These are phyloP conservation scores for Eulemur rufifrons DNA, from an alignment of 2,113 vertebrate species.

Conservation along the genomic window DNA sequence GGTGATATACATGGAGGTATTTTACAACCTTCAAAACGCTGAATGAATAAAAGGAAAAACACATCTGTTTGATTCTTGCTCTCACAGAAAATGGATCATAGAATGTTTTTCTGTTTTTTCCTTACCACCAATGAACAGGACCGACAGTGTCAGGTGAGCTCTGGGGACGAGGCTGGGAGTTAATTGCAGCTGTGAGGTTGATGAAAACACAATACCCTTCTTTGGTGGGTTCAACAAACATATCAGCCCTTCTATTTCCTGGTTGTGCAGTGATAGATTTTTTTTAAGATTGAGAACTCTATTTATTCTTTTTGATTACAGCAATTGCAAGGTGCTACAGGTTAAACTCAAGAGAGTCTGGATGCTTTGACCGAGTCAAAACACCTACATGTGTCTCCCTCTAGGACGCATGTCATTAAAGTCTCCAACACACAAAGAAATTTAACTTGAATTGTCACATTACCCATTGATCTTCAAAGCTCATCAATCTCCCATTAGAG, in stretches of 20 bases:
- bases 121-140: not conserved
- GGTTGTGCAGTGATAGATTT: not conserved
- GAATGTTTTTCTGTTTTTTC: not conserved
- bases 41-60: not conserved
- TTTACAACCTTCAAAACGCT: not conserved
- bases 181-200: not conserved
- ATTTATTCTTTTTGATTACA: slow-evolving; percentile 50
- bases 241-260: slow-evolving; percentile 3
- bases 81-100: not conserved
- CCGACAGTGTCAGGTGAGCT: not conserved
- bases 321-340: not conserved
- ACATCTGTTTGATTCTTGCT: not conserved
- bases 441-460: slow-evolving; percentile 45
- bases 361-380: slow-evolving; percentile 34
- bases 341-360: slow-evolving; percentile 36
- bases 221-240: slow-evolving; percentile 1
- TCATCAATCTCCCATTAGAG: slow-evolving; percentile 66
- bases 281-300: slow-evolving; percentile 34
- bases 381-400: not conserved
- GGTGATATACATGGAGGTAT: not conserved
- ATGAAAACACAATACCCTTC: slow-evolving; percentile 14
- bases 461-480: slow-evolving; percentile 1
- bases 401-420: not conserved
- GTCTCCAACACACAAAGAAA: slow-evolving; percentile 34
- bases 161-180: not conserved